Evolutionary conservation across 2,888 invertebrate genomes (phyloP), one percentile per base, ranked within the genome.

Genomic region (Cheilosia grossa): DNA sequence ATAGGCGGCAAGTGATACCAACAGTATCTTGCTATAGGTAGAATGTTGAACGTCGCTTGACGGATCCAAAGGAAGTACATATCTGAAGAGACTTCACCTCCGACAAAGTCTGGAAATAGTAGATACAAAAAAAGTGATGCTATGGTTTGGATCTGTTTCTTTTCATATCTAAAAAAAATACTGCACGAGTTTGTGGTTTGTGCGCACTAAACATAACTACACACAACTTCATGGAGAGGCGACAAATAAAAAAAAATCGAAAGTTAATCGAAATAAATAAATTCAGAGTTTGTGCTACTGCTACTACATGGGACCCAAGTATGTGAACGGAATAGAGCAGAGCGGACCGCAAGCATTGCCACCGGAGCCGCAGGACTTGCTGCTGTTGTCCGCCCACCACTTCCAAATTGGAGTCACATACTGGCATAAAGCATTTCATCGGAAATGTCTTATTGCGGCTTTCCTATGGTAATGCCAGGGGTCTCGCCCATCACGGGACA

Each of bases 241-340:
- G 61, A 10, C 30, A 30, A 49, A n/a, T n/a, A n/a, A 49, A 74
- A 75, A 63, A 75, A 63, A 79, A 72, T 83, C 69, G 83, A 83
- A 83, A 83, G 83, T 74, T 83, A 83, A 80, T 80, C 80, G 83
- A 80, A 83, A 83, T 83, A 83, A 74, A 74, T 83, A 80, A 69
- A 58, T 74, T 80, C 79, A 80, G 80, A 17, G 47, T 19, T 37
- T 47, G 47, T 17, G 17, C 9, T 47, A 4, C 9, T 69, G 69
- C 64, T 63, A 74, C 69, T 63, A 59, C 80, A 56, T 59, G 9
- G 47, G 44, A 56, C 15, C 15, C 73, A n/a, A 40, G 63, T 64
- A 82, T 82, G 79, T 63, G 66, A 66, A 54, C 37, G 63, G 66
- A 66, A 49, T 44, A 42, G 78, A 69, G 64, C 58, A 33, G 79